These are phyloP conservation scores for Meteorus cinctellus DNA, from an alignment of 2,888 invertebrate species.

Conservation along the genomic window DNA sequence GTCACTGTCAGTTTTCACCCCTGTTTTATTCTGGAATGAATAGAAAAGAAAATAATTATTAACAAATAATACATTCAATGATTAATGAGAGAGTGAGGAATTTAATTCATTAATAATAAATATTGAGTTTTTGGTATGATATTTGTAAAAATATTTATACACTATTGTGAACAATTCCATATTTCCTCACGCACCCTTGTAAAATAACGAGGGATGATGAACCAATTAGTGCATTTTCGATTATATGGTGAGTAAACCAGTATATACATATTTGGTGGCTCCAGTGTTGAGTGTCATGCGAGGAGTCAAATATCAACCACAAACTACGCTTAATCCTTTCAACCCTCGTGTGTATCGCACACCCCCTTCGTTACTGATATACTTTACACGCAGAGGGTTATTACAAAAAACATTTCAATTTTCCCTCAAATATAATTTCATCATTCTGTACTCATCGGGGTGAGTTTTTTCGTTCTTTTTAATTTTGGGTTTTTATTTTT, in stretches of 20 bases:
- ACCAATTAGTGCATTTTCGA: conserved; percentile 66
- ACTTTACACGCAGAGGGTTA: background rate
- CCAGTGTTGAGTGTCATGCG: conserved; percentile 54
- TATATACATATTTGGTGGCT: conserved; percentile 41
- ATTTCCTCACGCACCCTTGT: conserved; percentile 26
- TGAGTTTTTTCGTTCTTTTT: background rate
- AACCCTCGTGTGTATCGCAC: conserved; percentile 33
- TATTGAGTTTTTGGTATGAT: no score
- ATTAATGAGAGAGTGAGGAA: no score
- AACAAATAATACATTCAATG: no score
- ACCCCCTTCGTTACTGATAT: conserved; percentile 19
- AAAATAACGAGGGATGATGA: conserved; percentile 59
- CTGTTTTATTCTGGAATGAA: background rate
- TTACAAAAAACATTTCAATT: conserved; percentile 13
- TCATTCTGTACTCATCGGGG: background rate
- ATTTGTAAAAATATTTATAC: background rate
- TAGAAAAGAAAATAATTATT: background rate
- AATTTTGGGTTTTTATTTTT: background rate
- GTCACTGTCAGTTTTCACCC: background rate
- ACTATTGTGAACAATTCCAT: background rate
- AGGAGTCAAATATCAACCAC: conserved; percentile 64
- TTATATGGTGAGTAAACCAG: conserved; percentile 57
- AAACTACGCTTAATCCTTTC: conserved; percentile 59
- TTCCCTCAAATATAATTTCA: background rate
- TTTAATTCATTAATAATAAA: no score